These are phyloP conservation scores for Petromus typicus DNA, from an alignment of 2,113 vertebrate genomes.

Conservation along the genomic window DNA sequence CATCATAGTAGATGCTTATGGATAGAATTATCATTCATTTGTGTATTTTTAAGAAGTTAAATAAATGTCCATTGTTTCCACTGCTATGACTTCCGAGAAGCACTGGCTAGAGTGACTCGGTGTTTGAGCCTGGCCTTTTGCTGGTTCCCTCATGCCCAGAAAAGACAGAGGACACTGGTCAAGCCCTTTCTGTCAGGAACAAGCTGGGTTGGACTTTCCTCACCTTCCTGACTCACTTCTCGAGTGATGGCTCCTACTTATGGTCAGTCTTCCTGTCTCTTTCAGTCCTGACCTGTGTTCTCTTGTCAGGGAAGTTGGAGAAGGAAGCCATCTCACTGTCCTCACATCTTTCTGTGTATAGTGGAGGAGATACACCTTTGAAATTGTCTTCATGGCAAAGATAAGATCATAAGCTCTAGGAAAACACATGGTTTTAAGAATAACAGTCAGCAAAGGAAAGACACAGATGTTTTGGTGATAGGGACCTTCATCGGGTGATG, in stretches of 20 bases:
- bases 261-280: neutral
- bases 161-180: neutral
- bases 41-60: neutral
- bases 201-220: neutral
- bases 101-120: neutral
- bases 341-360: neutral
- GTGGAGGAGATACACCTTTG: neutral
- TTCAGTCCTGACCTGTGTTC: neutral
- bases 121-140: neutral
- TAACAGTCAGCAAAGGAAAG: neutral
- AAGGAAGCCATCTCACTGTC: neutral
- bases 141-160: neutral
- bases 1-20: neutral
- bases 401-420: neutral
- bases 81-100: neutral
- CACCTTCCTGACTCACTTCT: neutral
- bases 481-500: no score
- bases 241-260: neutral
- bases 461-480: neutral
- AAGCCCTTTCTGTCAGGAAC: neutral
- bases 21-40: neutral
- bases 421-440: neutral
- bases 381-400: neutral
- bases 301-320: neutral
- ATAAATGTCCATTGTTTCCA: neutral